These are phyloP conservation scores for Rhagonycha fulva DNA, from an alignment of 2,888 invertebrate species.

Conservation along the genomic window DNA sequence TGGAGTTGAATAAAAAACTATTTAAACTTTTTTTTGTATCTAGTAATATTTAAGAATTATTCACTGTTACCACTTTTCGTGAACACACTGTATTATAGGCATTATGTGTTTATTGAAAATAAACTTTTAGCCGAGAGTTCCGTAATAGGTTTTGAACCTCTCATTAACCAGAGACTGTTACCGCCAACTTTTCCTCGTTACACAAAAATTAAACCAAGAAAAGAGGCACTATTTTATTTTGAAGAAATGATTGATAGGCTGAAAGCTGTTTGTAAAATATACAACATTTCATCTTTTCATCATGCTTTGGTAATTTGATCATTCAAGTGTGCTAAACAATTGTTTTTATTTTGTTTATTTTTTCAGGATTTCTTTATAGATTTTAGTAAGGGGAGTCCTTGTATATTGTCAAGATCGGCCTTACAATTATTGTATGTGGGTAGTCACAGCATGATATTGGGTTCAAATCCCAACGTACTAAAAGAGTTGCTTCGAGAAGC, in stretches of 20 bases:
- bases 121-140: conserved; percentile 65
- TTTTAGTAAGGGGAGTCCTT: conserved; percentile 85
- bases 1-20: too few species aligned
- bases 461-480: conserved; percentile 63
- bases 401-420: conserved; percentile 89
- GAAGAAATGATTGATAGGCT: conserved; percentile 82
- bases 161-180: conserved; percentile 91
- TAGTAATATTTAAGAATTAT: too few species aligned
- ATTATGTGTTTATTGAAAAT: background rate
- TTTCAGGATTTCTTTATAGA: conserved; percentile 80
- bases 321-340: background rate
- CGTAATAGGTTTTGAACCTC: conserved; percentile 93
- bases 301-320: conserved; percentile 70
- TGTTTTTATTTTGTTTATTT: background rate
- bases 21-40: too few species aligned
- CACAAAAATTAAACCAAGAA: conserved; percentile 83
- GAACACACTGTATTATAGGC: too few species aligned
- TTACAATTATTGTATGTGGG: conserved; percentile 80
- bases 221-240: conserved; percentile 80
- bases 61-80: too few species aligned
- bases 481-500: conserved; percentile 84
- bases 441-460: conserved; percentile 57
- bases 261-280: conserved; percentile 81
- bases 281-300: conserved; percentile 77
- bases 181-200: conserved; percentile 99